These are phyloP conservation scores for Eciton burchellii DNA, from an alignment of 1,140 invertebrate species.

Conservation along the genomic window DNA sequence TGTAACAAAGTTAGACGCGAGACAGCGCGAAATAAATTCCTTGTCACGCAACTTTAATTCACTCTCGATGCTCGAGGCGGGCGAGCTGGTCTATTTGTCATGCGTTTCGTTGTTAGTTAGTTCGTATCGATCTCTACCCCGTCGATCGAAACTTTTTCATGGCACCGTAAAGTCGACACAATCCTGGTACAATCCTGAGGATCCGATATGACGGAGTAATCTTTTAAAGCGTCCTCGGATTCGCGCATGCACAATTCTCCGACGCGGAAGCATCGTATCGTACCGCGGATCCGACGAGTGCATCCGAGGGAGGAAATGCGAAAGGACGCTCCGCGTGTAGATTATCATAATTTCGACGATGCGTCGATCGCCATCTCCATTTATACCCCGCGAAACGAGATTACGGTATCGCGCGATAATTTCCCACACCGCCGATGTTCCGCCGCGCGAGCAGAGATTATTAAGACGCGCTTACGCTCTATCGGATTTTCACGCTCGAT, in stretches of 20 bases:
- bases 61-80: slow-evolving; percentile 47
- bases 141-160: neutral
- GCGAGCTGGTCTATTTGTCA: slow-evolving; percentile 8
- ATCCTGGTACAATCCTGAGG: neutral
- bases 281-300: neutral
- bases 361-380: slow-evolving; percentile 23
- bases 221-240: neutral
- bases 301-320: neutral
- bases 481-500: slow-evolving; percentile 56
- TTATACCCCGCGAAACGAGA: slow-evolving; percentile 27
- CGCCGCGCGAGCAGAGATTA: slow-evolving; percentile 40
- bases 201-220: too few relatives aligned
- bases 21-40: slow-evolving; percentile 60
- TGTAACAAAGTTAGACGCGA: slow-evolving; percentile 44
- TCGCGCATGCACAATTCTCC: neutral
- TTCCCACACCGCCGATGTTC: slow-evolving; percentile 30
- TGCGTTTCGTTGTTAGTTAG: neutral
- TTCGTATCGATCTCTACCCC: neutral
- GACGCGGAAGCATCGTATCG: neutral
- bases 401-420: slow-evolving; percentile 49
- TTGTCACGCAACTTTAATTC: slow-evolving; percentile 56
- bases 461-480: slow-evolving; percentile 57
- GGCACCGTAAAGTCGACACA: neutral
- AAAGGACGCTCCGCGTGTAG: slow-evolving; percentile 9
- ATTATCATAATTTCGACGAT: slow-evolving; percentile 45